Evolutionary conservation across 2,888 invertebrate species (phyloP).

Genomic region (Rhaphigaster nebulosa): DNA sequence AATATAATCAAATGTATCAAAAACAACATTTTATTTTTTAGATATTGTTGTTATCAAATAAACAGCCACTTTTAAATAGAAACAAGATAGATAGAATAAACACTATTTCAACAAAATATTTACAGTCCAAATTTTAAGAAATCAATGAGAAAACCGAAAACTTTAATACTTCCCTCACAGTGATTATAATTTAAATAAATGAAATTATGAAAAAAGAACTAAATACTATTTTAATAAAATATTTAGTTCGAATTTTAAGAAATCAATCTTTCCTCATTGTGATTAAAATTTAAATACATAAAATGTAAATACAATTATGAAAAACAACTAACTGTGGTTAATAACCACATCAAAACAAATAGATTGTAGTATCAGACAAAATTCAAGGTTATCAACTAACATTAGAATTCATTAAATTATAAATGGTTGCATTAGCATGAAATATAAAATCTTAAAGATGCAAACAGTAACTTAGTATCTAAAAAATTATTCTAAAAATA

Average conservation of each 20-base stretch:
- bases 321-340: not conserved
- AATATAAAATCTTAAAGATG: not conserved
- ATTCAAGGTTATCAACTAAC: slow-evolving; percentile 23
- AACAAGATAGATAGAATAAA: not conserved
- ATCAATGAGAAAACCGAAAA: not conserved
- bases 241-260: not conserved
- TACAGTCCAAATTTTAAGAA: not conserved
- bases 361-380: not conserved
- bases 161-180: too few relatives aligned
- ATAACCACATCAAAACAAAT: slow-evolving; percentile 22
- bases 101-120: not conserved
- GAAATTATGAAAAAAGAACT: not conserved
- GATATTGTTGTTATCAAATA: not conserved
- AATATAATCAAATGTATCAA: not conserved
- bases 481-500: not conserved
- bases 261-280: not conserved
- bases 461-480: not conserved
- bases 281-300: not conserved
- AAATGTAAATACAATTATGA: not conserved
- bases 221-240: not conserved
- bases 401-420: slow-evolving; percentile 7
- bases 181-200: too few relatives aligned
- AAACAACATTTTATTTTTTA: not conserved
- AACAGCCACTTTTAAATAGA: not conserved
- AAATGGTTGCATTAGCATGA: not conserved